Conservation (phyloP, 2,888 invertebrate species). For the Polyploca ridens region DNA sequence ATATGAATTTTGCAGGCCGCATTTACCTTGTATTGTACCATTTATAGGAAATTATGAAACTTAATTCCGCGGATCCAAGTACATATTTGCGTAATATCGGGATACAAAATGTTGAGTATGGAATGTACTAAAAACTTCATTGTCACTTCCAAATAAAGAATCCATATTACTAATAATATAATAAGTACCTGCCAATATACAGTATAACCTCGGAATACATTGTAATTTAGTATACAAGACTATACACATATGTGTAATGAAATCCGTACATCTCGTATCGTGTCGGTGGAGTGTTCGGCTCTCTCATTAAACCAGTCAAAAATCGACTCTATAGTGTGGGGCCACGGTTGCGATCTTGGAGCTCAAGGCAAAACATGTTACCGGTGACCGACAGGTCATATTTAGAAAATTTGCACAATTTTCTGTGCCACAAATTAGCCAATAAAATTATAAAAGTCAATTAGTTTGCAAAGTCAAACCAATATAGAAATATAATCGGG, state of each 20-base stretch:
- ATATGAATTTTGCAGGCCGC: too few species aligned
- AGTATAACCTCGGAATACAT: conserved; percentile 32
- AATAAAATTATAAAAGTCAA: background rate
- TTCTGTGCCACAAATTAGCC: conserved; percentile 1
- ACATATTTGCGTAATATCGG: too few species aligned
- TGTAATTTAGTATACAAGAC: conserved; percentile 24
- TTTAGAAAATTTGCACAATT: conserved; percentile 7
- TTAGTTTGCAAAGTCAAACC: background rate
- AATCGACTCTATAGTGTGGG: conserved; percentile 26
- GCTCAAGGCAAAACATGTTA: conserved; percentile 6
- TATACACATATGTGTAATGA: conserved; percentile 1
- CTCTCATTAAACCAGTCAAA: conserved; percentile 31
- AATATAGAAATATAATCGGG: background rate
- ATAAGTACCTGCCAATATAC: too few species aligned
- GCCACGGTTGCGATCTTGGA: conserved; percentile 19
- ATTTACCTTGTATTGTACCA: too few species aligned
- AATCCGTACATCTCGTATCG: conserved; percentile 10
- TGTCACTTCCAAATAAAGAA: too few species aligned
- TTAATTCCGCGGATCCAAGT: too few species aligned
- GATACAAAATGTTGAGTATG: background rate
- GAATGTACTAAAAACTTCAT: background rate
- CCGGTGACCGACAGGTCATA: background rate
- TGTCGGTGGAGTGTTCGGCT: conserved; percentile 22
- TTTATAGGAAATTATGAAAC: too few species aligned
- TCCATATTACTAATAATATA: too few species aligned